Base-by-base conservation (phyloP, 1,140 invertebrate genomes). In the Trachymyrmex cornetzi region DNA sequence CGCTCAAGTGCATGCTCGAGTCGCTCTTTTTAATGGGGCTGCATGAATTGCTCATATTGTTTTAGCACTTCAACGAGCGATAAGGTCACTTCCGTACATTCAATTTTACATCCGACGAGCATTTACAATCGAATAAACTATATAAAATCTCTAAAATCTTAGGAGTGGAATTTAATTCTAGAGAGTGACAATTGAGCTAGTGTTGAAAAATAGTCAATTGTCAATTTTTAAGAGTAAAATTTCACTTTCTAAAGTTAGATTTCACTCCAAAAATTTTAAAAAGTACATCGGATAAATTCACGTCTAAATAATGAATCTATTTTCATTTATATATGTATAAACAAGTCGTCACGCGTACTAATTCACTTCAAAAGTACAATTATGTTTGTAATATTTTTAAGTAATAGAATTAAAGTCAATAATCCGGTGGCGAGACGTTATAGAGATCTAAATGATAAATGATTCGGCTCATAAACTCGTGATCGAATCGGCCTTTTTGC, bases 11-110 rank as follows among this genome's bases (percentile, higher is more conserved):
- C 9, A 48, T 63, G 14, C 27, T 66, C n/a, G 7, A n/a, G 34
- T 34, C 14, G 22, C 48, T 69, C 64, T 44, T 44, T 38, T 80
- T 55, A 55, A 80, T 55, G 22, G 22, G 2, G 14, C 63, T 55
- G 9, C 2, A 48, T 61, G 61, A 80, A 69, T 69, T 34, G 16
- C n/a, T 48, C 44, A n/a, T n/a, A n/a, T 67, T 19, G 27, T 69
- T 34, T 69, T 24, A 27, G 16, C 38, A 16, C 24, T 19, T 24
- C 53, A 22, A 67, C 48, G 27, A 22, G 27, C 3, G 30, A 3
- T 55, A 38, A 67, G 16, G 0, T 34, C n/a, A 14, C 63, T 4
- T 12, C 16, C 12, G 1, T 48, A 77, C 3, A 4, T 55, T 55
- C 19, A 55, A 55, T 16, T 55, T 22, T 9, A 22, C 2, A 64